These are phyloP conservation scores for Daubentonia madagascariensis DNA, from an alignment of 2,113 vertebrate genomes.

Conservation along the genomic window DNA sequence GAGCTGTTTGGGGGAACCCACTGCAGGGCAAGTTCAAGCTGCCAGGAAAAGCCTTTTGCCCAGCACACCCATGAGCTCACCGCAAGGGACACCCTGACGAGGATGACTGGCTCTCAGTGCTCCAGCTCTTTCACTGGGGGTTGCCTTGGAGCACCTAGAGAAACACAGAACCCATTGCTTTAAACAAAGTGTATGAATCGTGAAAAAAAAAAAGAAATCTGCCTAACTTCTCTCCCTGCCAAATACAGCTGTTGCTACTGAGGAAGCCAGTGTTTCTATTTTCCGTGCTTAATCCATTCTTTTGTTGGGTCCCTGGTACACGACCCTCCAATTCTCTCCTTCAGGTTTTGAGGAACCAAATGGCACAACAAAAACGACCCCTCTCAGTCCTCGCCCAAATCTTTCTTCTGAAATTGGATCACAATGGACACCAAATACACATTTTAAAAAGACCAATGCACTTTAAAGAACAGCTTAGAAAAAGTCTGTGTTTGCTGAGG, in stretches of 20 bases:
- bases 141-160: background rate
- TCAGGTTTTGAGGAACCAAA: background rate
- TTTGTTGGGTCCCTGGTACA: background rate
- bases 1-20: background rate
- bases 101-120: accelerated
- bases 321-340: background rate
- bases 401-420: background rate
- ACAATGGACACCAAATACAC: background rate
- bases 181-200: background rate
- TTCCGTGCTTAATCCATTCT: background rate
- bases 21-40: background rate
- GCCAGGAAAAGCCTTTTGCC: background rate
- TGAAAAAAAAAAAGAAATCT: background rate
- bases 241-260: background rate
- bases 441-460: background rate
- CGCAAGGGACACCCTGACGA: background rate
- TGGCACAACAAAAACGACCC: background rate
- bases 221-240: background rate
- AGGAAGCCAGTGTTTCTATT: background rate
- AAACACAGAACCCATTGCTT: background rate
- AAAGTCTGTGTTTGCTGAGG: background rate
- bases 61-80: background rate
- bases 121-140: background rate
- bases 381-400: background rate
- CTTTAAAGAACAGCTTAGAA: background rate